Evolutionary conservation across 2,797 vertebrate genomes (phyloP).

Genomic region (Urophycis tenuis): DNA sequence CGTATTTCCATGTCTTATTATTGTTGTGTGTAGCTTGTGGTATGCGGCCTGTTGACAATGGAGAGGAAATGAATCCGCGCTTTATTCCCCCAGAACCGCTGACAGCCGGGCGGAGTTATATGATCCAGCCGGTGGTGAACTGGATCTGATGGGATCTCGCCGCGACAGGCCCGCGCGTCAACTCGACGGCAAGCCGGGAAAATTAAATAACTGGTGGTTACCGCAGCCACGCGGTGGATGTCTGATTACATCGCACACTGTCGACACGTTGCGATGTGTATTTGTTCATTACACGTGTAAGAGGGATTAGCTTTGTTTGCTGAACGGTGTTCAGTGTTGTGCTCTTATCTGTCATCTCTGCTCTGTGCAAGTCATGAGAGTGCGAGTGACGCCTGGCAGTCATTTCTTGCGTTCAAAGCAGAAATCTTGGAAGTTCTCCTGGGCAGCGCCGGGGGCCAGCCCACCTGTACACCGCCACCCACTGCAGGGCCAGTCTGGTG

Average conservation of each 20-base stretch:
- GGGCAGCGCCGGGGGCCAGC: too few relatives aligned
- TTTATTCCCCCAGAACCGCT: conserved; percentile 31
- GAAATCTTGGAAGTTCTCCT: too few relatives aligned
- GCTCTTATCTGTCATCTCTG: not conserved
- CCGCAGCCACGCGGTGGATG: not conserved
- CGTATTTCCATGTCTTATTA: conserved; percentile 48
- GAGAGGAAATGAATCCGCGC: conserved; percentile 32
- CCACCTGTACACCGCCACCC: too few relatives aligned
- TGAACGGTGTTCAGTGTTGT: not conserved
- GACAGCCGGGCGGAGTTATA: not conserved
- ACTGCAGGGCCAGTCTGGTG: too few relatives aligned
- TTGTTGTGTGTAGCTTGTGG: conserved; percentile 23
- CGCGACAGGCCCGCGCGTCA: conserved; percentile 7
- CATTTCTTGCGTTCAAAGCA: not conserved
- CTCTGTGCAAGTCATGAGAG: not conserved
- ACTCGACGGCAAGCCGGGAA: not conserved
- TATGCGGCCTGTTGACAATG: conserved; percentile 16
- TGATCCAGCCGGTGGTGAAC: conserved; percentile 22
- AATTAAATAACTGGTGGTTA: not conserved
- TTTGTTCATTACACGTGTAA: not conserved
- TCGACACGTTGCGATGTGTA: not conserved
- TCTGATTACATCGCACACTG: not conserved
- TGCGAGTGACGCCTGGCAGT: not conserved
- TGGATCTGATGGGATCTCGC: conserved; percentile 40
- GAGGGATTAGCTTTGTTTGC: too few relatives aligned